phyloP scores from a whole-genome alignment of 2,888 invertebrate species.

The Chymomyza amoena region DNA sequence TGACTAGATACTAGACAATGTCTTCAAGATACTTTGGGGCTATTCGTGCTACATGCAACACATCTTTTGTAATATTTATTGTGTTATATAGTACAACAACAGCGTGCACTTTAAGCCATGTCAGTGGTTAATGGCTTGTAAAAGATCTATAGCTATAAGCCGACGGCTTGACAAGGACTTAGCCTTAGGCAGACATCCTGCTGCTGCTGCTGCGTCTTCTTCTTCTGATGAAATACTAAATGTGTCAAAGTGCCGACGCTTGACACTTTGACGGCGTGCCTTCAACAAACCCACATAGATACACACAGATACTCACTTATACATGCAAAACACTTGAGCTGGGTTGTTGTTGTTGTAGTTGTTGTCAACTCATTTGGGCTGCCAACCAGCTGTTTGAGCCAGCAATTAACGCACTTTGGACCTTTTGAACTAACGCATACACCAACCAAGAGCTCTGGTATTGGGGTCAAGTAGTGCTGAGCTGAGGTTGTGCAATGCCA shows the following conservation, averaged over 20 bases:
- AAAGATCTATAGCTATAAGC: constrained; percentile 48
- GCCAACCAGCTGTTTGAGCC: constrained; percentile 5
- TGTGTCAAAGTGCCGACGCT: constrained; percentile 18
- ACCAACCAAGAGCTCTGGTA: constrained; percentile 25
- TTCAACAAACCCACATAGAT: neutral
- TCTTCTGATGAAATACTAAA: constrained; percentile 51
- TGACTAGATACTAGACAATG: neutral
- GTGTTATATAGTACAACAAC: neutral
- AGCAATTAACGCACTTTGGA: constrained; percentile 65
- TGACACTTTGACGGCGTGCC: neutral
- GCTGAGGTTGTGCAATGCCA: neutral
- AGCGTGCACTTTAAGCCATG: neutral
- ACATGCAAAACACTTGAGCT: neutral
- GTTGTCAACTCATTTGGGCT: constrained; percentile 42
- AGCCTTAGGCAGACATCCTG: neutral
- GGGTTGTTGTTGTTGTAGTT: neutral
- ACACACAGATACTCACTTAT: neutral
- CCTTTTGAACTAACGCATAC: neutral
- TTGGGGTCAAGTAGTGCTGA: constrained; percentile 55
- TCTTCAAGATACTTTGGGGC: neutral
- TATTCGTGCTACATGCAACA: neutral
- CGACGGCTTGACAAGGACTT: constrained; percentile 1
- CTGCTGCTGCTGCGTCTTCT: too few species aligned
- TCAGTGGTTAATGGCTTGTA: constrained; percentile 57
- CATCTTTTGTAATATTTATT: neutral